Evolutionary conservation across 2,113 vertebrate species (phyloP).

Genomic region (Panthera leo): DNA sequence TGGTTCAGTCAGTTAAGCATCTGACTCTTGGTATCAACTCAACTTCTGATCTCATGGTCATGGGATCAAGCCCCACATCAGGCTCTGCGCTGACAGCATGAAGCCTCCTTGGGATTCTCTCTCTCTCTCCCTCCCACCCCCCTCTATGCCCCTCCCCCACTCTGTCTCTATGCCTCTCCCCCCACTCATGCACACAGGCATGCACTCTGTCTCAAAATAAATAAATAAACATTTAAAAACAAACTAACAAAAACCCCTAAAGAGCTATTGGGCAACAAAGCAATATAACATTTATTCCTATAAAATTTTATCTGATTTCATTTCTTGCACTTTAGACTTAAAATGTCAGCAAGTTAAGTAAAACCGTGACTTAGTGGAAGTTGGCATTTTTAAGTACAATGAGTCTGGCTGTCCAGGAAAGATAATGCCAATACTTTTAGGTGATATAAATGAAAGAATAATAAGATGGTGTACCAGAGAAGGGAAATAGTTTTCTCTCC

Average conservation of each 20-base stretch:
- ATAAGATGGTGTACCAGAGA: not conserved
- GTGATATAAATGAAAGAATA: slow-evolving; percentile 9
- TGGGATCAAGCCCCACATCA: too few species aligned
- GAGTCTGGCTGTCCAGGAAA: not conserved
- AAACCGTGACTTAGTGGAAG: not conserved
- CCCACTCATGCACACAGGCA: too few species aligned
- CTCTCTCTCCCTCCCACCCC: too few species aligned
- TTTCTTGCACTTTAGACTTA: slow-evolving; percentile 25
- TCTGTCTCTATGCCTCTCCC: too few species aligned
- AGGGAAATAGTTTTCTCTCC: not conserved
- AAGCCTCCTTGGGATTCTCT: too few species aligned
- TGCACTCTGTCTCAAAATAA: too few species aligned
- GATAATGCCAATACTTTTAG: slow-evolving; percentile 30
- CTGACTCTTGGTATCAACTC: too few species aligned
- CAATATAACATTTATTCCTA: not conserved
- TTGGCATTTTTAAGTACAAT: not conserved
- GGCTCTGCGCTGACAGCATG: too few species aligned
- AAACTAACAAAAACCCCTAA: not conserved
- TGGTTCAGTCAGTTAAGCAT: too few species aligned
- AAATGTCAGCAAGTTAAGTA: slow-evolving; percentile 38
- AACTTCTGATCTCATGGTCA: too few species aligned
- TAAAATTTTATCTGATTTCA: slow-evolving; percentile 46
- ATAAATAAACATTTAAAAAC: not conserved
- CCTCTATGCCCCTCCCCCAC: too few species aligned
- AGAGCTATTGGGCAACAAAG: slow-evolving; percentile 6